These are phyloP conservation scores for Lycorma delicatula DNA, from an alignment of 1,140 invertebrate species.

Conservation along the genomic window DNA sequence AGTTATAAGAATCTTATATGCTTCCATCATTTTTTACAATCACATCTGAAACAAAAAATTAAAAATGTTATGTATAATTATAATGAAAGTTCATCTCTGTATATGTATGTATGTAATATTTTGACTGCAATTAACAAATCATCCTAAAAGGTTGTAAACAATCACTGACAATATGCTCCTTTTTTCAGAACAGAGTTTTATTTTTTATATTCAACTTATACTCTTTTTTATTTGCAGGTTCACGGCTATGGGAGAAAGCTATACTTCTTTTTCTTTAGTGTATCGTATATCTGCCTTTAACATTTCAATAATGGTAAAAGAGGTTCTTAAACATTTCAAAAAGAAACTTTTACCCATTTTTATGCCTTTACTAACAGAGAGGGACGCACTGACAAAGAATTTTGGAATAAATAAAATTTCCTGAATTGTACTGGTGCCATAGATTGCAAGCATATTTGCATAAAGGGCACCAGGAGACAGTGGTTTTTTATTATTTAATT, in stretches of 20 bases:
- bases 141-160: no score
- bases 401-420: constrained; percentile 36
- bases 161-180: no score
- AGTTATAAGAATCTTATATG: constrained; percentile 1
- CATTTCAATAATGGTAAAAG: not conserved
- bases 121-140: no score
- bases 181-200: no score
- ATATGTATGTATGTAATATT: no score
- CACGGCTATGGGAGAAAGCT: not conserved
- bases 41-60: not conserved
- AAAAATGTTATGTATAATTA: no score
- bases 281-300: not conserved
- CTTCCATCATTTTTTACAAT: constrained; percentile 3
- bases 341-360: not conserved
- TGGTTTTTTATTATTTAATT: constrained; percentile 37
- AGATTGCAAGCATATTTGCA: constrained; percentile 39
- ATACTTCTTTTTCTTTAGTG: not conserved
- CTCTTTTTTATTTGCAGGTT: not conserved
- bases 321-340: not conserved
- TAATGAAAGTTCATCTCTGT: no score
- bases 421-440: constrained; percentile 40
- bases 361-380: constrained; percentile 8
- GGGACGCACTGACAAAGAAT: not conserved
- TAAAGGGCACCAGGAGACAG: constrained; percentile 36
- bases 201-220: no score